phyloP scores from a whole-genome alignment of 2,113 vertebrate genomes.

The Dendrocopos noguchii region DNA sequence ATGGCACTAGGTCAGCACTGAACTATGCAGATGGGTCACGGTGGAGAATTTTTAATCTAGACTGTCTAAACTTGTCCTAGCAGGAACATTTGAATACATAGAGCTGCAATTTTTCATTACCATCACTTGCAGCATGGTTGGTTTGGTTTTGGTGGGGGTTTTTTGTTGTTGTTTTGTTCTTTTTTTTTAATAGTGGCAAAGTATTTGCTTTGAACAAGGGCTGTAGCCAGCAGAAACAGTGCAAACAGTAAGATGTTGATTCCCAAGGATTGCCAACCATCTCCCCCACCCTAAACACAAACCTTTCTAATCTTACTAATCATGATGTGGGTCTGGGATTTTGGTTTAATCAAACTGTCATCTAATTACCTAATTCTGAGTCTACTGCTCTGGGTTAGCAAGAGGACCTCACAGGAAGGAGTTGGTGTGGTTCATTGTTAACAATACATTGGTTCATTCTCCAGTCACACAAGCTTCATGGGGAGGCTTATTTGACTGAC shows the following conservation, averaged over 20 bases:
- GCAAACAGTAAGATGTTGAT: slow-evolving; percentile 39
- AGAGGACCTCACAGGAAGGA: background rate
- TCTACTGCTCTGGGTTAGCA: background rate
- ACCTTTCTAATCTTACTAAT: slow-evolving; percentile 55
- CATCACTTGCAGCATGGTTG: background rate
- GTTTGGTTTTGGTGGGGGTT: no score
- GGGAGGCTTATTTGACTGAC: slow-evolving; percentile 27
- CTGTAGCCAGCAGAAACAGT: background rate
- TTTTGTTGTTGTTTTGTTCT: no score
- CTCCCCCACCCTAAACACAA: background rate
- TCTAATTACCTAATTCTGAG: slow-evolving; percentile 24
- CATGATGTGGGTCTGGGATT: background rate
- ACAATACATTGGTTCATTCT: background rate
- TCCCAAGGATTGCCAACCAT: slow-evolving; percentile 59
- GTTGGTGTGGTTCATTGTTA: background rate
- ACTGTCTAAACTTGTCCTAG: background rate
- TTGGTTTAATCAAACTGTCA: slow-evolving; percentile 23
- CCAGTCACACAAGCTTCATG: background rate
- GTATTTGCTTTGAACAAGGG: background rate
- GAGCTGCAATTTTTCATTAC: background rate
- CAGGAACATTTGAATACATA: background rate
- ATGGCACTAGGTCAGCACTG: background rate
- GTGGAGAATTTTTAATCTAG: background rate
- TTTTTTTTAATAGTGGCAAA: background rate
- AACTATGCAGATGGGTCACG: background rate